Conservation (phyloP, 2,797 vertebrate species). For the Aphelocoma californica region DNA sequence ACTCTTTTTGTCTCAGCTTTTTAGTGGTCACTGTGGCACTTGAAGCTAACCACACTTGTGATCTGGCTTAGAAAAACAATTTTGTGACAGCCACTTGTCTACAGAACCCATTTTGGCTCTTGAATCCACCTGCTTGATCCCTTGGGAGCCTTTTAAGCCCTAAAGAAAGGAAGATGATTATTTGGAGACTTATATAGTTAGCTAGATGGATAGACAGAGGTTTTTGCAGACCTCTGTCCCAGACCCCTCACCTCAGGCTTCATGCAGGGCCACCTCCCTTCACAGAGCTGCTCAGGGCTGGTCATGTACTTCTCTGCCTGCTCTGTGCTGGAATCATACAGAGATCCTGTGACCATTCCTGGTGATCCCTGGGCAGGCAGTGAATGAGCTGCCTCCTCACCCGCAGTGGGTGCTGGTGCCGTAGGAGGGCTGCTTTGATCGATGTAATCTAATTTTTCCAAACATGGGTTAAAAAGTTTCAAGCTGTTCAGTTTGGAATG, state of each 20-base stretch:
- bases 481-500: neutral
- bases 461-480: neutral
- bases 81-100: neutral
- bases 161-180: neutral
- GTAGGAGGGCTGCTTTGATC: neutral
- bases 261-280: neutral
- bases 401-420: fast-evolving
- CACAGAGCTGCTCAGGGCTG: neutral
- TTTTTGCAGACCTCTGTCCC: neutral
- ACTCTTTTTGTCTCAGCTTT: neutral
- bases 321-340: neutral
- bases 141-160: neutral
- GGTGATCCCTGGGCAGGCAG: neutral
- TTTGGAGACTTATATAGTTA: neutral
- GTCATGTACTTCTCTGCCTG: fast-evolving
- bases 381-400: neutral
- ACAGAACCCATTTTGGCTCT: neutral
- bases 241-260: neutral
- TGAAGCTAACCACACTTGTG: fast-evolving
- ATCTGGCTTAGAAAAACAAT: neutral
- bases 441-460: neutral
- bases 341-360: neutral
- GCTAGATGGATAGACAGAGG: neutral
- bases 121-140: neutral
- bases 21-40: neutral